Evolutionary conservation across 2,888 invertebrate genomes (phyloP), one percentile per base, ranked within the genome.

Genomic region (Archips xylosteana): DNA sequence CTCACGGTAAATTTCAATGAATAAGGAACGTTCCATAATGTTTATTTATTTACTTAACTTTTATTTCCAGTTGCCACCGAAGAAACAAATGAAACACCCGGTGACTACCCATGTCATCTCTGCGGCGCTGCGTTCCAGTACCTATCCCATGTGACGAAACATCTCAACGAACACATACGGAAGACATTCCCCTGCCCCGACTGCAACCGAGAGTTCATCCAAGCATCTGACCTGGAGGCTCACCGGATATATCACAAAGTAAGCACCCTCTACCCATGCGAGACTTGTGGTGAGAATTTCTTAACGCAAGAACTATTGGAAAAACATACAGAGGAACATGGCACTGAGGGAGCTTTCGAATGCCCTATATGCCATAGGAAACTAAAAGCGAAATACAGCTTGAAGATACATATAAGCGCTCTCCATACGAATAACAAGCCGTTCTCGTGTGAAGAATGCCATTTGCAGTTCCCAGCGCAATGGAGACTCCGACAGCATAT

Each of bases 401-500:
- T 73, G 10, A 73, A 73, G 47, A 47, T 73, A 12, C 72, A 73
- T 32, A 68, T 73, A 39, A 73, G 39, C 1, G 72, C 72, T 3
- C 63, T 68, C 15, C 72, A 73, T 57, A 63, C 57, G 1, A 34
- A 47, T 0, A 49, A 63, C 1, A 36, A 73, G n/a, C 72, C 72
- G 3, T 73, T 63, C 32, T 68, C 72, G 1, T 73, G 72, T 12
- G 72, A 68, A 3, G 72, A 51, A 9, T 73, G 72, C 1, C 47
- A 54, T n/a, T 68, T 68, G 62, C 10, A 8, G 32, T 73, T 73
- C 6, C 63, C 72, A 39, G 68, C 72, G 6, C 68, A 63, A 32
- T 73, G 67, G 68, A 68, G 72, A 8, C 34, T 73, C 6, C 54
- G 63, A 15, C 68, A 73, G 15, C 72, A 73, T n/a, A 68, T 73